Percentiles rank a stretch among this genome's conserved stretches.
Conservation (phyloP, 92 coral and sea anemone species). For the Paragorgia papillata region DNA sequence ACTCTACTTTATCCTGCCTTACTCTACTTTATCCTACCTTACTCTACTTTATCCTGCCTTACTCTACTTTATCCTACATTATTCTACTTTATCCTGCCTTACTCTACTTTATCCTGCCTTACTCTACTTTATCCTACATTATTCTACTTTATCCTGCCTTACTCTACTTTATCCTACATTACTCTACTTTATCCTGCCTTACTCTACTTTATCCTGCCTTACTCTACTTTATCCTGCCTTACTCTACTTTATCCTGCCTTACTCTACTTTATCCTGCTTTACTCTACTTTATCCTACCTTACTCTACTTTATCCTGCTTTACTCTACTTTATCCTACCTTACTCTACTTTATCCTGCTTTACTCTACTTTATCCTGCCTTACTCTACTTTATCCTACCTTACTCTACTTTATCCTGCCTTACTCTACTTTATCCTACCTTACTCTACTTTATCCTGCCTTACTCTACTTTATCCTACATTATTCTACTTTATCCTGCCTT, state of each 20-base stretch:
- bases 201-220: not conserved
- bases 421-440: not conserved
- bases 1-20: too few species aligned
- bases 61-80: too few species aligned
- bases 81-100: too few species aligned
- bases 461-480: not conserved
- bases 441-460: not conserved
- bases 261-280: not conserved
- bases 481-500: not conserved
- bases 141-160: too few species aligned
- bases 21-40: too few species aligned
- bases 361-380: not conserved
- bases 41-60: too few species aligned
- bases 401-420: not conserved
- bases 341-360: not conserved
- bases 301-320: not conserved
- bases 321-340: not conserved
- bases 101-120: too few species aligned
- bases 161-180: too few species aligned
- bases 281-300: constrained; percentile 3
- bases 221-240: not conserved
- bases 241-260: not conserved
- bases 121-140: too few species aligned
- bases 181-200: too few species aligned
- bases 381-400: not conserved